Evolutionary conservation across 2,888 invertebrate genomes (phyloP), one percentile per base, ranked within the genome.

Genomic region (Spicauda simplicius): DNA sequence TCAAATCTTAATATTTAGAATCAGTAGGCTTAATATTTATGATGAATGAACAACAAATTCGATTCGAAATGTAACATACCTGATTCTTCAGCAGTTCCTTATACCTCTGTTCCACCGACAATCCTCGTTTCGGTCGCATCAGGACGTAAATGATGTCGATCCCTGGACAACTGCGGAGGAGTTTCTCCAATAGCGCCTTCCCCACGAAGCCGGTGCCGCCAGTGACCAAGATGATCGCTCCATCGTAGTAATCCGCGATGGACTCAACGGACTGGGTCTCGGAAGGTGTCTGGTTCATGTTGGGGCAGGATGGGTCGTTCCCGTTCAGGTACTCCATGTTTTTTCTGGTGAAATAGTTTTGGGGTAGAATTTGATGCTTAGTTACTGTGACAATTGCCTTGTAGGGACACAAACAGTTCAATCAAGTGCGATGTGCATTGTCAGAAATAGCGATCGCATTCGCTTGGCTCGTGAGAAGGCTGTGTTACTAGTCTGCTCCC

Each of bases 171-270:
- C 97, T 96, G 80, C 98, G 94, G 20, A 99, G 92, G 11, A 99
- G 92, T 85, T 99, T 99, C 90, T 99, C 99, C 70, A 99, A 91
- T 2, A 99, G 91, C 0, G 98, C 98, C 90, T 99, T 99, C 41
- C 99, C 98, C 60, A 99, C 95, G 85, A 98, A 99, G n/a, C 99
- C 98, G 0, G 85, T 87, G 8, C 94, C 95, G 5, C 96, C 96
- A 19, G 94, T 94, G 50, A 95, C 87, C 50, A 95, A 78, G 64
- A 95, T 83, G 0, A 93, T 87, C 0, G 94, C 84, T 0, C 91
- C 94, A 2, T 93, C 87, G 80, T 94, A 95, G 80, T 94, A 95
- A 73, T 87, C 88, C 0, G 87, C 81, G n/a, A 92, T 84, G 33
- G 88, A 80, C 58, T 89, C 89, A 0, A 80, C 79, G 0, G 76